Percentiles rank a stretch among this genome's conserved stretches.
These are phyloP conservation scores for Conus canariensis DNA, from an alignment of 2,888 invertebrate species.

Conservation along the genomic window DNA sequence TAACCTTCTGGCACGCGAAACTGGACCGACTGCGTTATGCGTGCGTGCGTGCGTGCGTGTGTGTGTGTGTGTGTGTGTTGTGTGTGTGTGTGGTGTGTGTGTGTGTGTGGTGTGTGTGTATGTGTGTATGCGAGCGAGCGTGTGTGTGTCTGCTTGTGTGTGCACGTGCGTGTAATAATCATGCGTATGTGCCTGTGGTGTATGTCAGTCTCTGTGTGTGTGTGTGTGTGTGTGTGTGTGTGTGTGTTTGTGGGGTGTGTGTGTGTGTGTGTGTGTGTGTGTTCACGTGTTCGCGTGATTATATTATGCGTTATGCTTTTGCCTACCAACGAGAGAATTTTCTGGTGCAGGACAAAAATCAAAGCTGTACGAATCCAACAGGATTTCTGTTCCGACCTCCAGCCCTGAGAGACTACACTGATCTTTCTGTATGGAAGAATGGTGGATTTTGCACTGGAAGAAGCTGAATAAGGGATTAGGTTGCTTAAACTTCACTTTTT, in stretches of 20 bases:
- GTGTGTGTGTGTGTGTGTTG: slow-evolving; percentile 22
- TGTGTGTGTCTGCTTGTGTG: slow-evolving; percentile 22
- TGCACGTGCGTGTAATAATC: not conserved
- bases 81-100: slow-evolving; percentile 15
- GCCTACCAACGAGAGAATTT: no score
- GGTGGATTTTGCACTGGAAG: no score
- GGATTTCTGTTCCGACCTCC: no score
- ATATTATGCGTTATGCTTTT: no score
- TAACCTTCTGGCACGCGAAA: not conserved
- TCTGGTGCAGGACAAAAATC: no score
- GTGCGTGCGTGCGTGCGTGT: not conserved
- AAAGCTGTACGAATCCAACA: no score
- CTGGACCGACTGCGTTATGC: not conserved
- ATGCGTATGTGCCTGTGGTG: not conserved
- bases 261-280: not conserved
- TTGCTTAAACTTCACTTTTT: no score
- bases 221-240: slow-evolving; percentile 1
- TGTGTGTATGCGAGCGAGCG: slow-evolving; percentile 15
- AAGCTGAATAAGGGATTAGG: no score
- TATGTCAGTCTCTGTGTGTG: not conserved
- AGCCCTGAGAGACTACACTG: no score
- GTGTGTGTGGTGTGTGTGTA: not conserved
- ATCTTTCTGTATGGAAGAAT: no score
- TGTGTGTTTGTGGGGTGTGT: not conserved
- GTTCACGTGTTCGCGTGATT: no score